Evolutionary conservation across 2,888 invertebrate genomes (phyloP).

Genomic region (Coenonympha arcania): DNA sequence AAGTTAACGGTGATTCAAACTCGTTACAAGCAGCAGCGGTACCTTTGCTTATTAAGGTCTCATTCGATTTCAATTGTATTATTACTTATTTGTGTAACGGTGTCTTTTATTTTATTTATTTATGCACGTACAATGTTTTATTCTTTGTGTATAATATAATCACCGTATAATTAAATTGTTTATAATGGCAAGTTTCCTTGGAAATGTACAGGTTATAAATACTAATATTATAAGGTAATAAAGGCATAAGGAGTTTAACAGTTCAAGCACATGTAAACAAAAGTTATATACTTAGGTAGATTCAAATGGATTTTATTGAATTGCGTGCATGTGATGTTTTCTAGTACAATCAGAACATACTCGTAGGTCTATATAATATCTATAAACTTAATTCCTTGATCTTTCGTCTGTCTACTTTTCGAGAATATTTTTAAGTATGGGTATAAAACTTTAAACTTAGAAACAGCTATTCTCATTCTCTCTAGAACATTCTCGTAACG

Average conservation of each 20-base stretch:
- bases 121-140: background rate
- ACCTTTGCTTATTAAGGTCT: slow-evolving; percentile 61
- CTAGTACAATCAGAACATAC: background rate
- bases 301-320: background rate
- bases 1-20: slow-evolving; percentile 61
- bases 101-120: slow-evolving; percentile 5
- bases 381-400: too few species aligned
- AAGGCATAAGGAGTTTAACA: too few species aligned
- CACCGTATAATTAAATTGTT: slow-evolving; percentile 5
- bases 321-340: background rate
- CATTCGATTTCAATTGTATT: slow-evolving; percentile 35
- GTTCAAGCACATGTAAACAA: slow-evolving; percentile 16
- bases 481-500: too few species aligned
- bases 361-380: background rate
- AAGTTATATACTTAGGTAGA: slow-evolving; percentile 7
- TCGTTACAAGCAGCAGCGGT: slow-evolving; percentile 41
- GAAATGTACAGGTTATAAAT: slow-evolving; percentile 16
- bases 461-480: background rate
- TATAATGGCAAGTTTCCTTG: slow-evolving; percentile 17
- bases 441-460: too few species aligned
- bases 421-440: too few species aligned
- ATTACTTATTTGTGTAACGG: slow-evolving; percentile 26
- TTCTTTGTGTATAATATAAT: slow-evolving; percentile 7
- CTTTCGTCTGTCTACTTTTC: too few species aligned
- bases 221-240: slow-evolving; percentile 14